Evolutionary conservation across 2,888 invertebrate genomes (phyloP).

Genomic region (Hylaea fasciaria): DNA sequence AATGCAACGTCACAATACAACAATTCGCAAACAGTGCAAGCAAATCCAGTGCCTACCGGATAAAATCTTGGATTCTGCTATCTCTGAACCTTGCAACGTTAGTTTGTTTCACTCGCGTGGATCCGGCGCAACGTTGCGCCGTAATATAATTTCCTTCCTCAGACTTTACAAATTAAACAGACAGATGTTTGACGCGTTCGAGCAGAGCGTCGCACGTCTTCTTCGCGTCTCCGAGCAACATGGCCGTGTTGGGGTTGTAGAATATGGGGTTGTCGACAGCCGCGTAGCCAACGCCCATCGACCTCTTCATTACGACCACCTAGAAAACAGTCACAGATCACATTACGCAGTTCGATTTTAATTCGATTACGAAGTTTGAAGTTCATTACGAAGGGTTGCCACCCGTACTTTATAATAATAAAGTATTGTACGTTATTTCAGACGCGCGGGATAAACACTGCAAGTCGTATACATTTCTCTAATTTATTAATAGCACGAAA

Average conservation of each 20-base stretch:
- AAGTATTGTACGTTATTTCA: too few relatives aligned
- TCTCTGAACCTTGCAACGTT: background rate
- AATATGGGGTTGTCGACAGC: slow-evolving; percentile 97
- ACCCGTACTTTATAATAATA: too few relatives aligned
- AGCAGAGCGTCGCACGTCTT: slow-evolving; percentile 94
- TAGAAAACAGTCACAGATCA: slow-evolving; percentile 51
- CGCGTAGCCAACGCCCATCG: slow-evolving; percentile 94
- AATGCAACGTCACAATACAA: too few relatives aligned
- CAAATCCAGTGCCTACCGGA: too few relatives aligned
- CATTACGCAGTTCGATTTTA: too few relatives aligned
- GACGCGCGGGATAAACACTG: too few relatives aligned
- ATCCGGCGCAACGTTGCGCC: background rate
- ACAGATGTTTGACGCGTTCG: slow-evolving; percentile 84
- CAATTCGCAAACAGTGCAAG: too few relatives aligned
- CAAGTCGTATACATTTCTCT: too few relatives aligned
- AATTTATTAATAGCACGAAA: too few relatives aligned
- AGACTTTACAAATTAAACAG: slow-evolving; percentile 48
- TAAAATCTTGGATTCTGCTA: background rate
- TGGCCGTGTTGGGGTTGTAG: slow-evolving; percentile 94
- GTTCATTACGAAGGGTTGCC: too few relatives aligned
- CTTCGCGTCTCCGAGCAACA: slow-evolving; percentile 96
- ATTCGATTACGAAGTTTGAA: too few relatives aligned
- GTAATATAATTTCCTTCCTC: slow-evolving; percentile 6
- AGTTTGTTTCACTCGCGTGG: background rate
- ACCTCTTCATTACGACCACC: slow-evolving; percentile 96